phyloP scores from a whole-genome alignment of 2,113 vertebrate species.

The Tenrec ecaudatus region DNA sequence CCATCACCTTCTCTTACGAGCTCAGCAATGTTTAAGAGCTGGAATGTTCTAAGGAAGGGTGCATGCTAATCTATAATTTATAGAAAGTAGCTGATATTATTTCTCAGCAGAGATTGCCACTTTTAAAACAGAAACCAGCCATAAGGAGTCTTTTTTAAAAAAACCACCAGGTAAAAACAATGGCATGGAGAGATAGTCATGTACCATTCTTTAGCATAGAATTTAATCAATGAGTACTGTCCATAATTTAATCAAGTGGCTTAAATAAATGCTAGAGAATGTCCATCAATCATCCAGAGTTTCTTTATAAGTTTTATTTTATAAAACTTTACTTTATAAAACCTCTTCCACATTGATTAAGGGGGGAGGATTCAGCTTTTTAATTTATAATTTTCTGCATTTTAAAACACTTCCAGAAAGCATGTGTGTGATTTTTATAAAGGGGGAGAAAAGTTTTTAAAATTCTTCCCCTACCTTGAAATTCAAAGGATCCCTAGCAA shows the following conservation, averaged over 20 bases:
- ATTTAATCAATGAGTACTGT: not conserved
- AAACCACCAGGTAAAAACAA: slow-evolving; percentile 59
- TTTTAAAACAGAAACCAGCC: slow-evolving; percentile 56
- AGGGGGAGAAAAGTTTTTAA: not conserved
- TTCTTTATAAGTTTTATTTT: not conserved
- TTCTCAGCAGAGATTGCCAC: slow-evolving; percentile 51
- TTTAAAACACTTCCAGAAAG: not conserved
- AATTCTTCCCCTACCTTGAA: not conserved
- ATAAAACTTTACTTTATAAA: not conserved
- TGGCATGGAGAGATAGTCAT: slow-evolving; percentile 28
- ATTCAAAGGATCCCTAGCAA: not conserved
- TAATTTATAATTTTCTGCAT: slow-evolving; percentile 45
- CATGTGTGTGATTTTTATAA: not conserved
- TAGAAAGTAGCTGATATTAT: slow-evolving; percentile 44
- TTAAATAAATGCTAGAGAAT: slow-evolving; percentile 1
- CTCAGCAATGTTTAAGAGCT: slow-evolving; percentile 35
- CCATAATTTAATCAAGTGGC: slow-evolving; percentile 53
- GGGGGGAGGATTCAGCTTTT: not conserved
- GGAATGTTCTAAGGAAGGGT: slow-evolving; percentile 36
- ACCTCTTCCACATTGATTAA: not conserved
- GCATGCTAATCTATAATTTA: slow-evolving; percentile 20
- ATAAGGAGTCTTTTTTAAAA: slow-evolving; percentile 50
- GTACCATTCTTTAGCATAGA: not conserved
- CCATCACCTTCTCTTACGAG: slow-evolving; percentile 2
- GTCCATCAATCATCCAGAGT: not conserved